These are phyloP conservation scores for Xylocopa sonorina DNA, from an alignment of 1,140 invertebrate species.

Conservation along the genomic window DNA sequence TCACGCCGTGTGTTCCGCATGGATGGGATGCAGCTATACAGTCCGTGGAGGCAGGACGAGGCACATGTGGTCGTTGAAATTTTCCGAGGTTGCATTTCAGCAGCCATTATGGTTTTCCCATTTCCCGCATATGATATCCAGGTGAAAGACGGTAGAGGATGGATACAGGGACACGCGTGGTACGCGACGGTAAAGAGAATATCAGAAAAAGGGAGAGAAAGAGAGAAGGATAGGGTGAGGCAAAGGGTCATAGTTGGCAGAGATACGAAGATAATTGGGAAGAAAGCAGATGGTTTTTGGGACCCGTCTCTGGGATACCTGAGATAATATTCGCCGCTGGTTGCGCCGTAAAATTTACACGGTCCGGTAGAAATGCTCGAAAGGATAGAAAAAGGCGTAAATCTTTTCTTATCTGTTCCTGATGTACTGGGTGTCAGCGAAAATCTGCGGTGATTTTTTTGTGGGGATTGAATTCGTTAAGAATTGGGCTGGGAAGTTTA, in stretches of 20 bases:
- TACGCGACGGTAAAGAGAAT: not conserved
- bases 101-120: slow-evolving; percentile 55
- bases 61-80: slow-evolving; percentile 43
- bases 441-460: not conserved
- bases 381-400: not conserved
- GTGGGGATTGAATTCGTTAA: not conserved
- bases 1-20: slow-evolving; percentile 3
- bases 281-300: not conserved
- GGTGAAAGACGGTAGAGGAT: slow-evolving; percentile 22
- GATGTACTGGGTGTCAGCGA: not conserved
- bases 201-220: not conserved
- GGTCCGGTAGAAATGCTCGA: not conserved
- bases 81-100: slow-evolving; percentile 50
- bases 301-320: not conserved
- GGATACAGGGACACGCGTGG: slow-evolving; percentile 12
- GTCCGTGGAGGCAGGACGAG: slow-evolving; percentile 7
- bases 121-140: slow-evolving; percentile 49
- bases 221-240: not conserved
- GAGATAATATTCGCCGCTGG: not conserved
- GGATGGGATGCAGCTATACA: not conserved
- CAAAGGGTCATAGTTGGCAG: not conserved
- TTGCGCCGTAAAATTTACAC: not conserved
- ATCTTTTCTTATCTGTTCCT: not conserved
- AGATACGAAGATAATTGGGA: slow-evolving; percentile 36
- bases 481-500: not conserved